A percentile compares a stretch with the other conserved stretches of the same genome.
Evolutionary conservation across 2,113 vertebrate genomes (phyloP).

Genomic region (Syngnathus floridae): DNA sequence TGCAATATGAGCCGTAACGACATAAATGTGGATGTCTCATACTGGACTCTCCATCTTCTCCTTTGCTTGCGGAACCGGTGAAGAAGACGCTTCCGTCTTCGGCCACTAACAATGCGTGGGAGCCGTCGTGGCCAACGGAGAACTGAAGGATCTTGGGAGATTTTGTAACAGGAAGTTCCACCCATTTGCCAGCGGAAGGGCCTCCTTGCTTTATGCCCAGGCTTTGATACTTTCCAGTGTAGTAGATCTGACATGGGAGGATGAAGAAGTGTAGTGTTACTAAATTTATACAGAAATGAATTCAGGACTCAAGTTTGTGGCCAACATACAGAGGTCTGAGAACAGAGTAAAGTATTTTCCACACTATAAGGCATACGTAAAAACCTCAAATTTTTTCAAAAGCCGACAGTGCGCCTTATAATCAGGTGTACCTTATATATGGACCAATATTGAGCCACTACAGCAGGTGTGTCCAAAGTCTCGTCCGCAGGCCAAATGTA

Average conservation of each 20-base stretch:
- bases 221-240: constrained; percentile 98
- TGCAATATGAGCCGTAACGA: neutral
- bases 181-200: constrained; percentile 95
- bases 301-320: neutral
- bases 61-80: constrained; percentile 95
- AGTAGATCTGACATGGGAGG: constrained; percentile 80
- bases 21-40: constrained; percentile 55
- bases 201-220: constrained; percentile 98
- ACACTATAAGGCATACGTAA: no score
- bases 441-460: no score
- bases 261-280: neutral
- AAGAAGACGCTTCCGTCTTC: constrained; percentile 98
- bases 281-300: neutral
- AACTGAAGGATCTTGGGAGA: constrained; percentile 96
- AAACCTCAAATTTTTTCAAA: no score
- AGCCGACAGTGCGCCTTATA: no score
- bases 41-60: constrained; percentile 96
- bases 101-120: constrained; percentile 91
- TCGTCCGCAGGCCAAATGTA: no score
- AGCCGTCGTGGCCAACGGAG: constrained; percentile 97
- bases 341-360: neutral
- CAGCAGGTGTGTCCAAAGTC: no score
- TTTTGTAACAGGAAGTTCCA: constrained; percentile 93
- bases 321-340: neutral
- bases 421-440: no score